phyloP scores from a whole-genome alignment of 2,113 vertebrate genomes.

The Rhinolophus sinicus region DNA sequence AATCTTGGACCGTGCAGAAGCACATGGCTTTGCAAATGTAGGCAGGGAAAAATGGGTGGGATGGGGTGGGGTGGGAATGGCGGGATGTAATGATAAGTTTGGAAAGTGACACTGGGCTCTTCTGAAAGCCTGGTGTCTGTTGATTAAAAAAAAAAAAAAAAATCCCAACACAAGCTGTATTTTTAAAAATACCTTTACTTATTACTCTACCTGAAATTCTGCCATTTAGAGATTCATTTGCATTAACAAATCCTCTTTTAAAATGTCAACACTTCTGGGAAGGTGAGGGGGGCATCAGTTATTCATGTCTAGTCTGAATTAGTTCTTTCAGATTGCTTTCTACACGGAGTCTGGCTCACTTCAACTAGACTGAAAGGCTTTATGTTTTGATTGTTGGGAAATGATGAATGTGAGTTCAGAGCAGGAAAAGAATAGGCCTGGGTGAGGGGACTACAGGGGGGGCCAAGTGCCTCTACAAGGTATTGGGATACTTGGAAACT shows the following conservation, averaged over 20 bases:
- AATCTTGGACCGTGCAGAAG: background rate
- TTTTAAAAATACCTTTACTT: conserved; percentile 1
- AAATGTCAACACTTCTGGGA: background rate
- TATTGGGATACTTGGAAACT: background rate
- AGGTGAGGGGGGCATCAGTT: background rate
- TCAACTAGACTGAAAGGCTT: background rate
- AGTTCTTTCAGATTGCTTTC: background rate
- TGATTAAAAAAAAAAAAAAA: background rate
- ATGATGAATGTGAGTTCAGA: background rate
- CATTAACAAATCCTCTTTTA: background rate
- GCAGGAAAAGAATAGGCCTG: background rate
- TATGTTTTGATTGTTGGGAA: background rate
- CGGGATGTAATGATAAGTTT: background rate
- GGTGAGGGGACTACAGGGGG: background rate
- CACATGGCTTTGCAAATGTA: background rate
- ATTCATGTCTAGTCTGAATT: background rate
- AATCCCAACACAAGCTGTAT: background rate
- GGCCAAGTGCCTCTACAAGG: background rate
- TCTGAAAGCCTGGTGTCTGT: background rate
- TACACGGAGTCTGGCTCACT: background rate
- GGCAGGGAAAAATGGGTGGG: no score
- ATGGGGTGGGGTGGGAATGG: no score
- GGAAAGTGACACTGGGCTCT: background rate
- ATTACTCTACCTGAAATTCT: conserved; percentile 24
- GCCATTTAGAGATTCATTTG: conserved; percentile 9